Percentiles rank a stretch among this genome's conserved stretches.
Conservation (phyloP, 2,797 vertebrate species). For the Smutsia gigantea region DNA sequence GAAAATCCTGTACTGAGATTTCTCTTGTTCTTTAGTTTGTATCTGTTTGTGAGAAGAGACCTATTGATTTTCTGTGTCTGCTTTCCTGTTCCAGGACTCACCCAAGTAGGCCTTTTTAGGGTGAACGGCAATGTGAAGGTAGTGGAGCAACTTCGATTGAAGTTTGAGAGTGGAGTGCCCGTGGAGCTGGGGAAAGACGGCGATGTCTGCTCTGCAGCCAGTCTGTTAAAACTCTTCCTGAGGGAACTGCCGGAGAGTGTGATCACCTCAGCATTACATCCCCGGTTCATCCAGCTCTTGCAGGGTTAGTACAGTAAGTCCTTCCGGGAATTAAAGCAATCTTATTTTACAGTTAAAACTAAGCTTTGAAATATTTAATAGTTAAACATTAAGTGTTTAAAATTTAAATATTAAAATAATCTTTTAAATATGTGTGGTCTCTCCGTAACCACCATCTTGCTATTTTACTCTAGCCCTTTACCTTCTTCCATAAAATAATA, state of each 20-base stretch:
- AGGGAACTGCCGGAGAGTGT: slow-evolving; percentile 93
- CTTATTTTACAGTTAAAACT: not conserved
- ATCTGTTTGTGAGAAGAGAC: not conserved
- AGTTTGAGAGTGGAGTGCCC: slow-evolving; percentile 89
- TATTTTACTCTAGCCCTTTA: not conserved
- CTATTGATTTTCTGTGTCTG: not conserved
- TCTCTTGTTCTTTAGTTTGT: not conserved
- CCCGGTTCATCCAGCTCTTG: slow-evolving; percentile 89
- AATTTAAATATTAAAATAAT: not conserved
- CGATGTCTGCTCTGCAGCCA: slow-evolving; percentile 91
- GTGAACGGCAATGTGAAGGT: slow-evolving; percentile 92
- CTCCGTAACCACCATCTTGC: not conserved
- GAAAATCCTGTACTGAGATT: not conserved
- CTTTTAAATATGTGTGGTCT: not conserved
- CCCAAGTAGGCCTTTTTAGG: slow-evolving; percentile 95
- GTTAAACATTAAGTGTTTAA: not conserved
- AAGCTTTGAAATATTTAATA: not conserved
- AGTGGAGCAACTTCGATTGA: slow-evolving; percentile 90
- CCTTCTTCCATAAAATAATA: not conserved
- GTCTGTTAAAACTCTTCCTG: slow-evolving; percentile 94
- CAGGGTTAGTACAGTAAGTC: slow-evolving; percentile 87
- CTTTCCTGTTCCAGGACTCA: slow-evolving; percentile 87
- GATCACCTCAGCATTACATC: slow-evolving; percentile 88
- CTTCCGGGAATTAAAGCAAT: not conserved
- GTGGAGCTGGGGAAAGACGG: slow-evolving; percentile 88